Evolutionary conservation across 2,888 invertebrate genomes (phyloP).

Genomic region (Himalopsyche japonica): DNA sequence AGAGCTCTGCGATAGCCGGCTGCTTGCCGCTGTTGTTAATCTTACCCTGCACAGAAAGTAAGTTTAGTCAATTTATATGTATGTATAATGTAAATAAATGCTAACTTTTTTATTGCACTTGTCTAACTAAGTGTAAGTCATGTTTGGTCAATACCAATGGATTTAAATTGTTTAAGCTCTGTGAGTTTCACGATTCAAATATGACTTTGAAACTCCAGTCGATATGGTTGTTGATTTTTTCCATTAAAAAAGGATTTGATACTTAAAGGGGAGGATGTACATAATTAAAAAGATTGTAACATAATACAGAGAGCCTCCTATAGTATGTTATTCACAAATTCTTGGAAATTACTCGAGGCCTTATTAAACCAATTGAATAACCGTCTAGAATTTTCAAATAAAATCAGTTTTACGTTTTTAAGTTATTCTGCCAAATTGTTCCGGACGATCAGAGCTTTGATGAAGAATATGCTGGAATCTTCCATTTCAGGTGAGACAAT

Average conservation of each 20-base stretch:
- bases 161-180: no score
- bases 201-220: no score
- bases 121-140: not conserved
- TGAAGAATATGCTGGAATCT: slow-evolving; percentile 92
- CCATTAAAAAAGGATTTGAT: no score
- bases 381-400: not conserved
- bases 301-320: no score
- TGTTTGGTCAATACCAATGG: no score
- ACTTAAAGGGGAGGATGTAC: no score
- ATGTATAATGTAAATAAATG: not conserved
- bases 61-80: not conserved
- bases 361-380: no score
- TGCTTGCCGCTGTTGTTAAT: slow-evolving; percentile 93
- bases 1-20: slow-evolving; percentile 96
- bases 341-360: no score
- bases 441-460: slow-evolving; percentile 94
- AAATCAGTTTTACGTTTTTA: slow-evolving; percentile 46
- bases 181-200: no score
- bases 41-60: slow-evolving; percentile 76
- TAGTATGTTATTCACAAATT: no score
- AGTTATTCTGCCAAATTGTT: slow-evolving; percentile 92
- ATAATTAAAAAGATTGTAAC: no score
- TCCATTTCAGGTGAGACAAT: slow-evolving; percentile 80
- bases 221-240: no score
- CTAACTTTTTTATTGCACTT: not conserved